Evolutionary conservation across 1,140 invertebrate species (phyloP).

Genomic region (Diabrotica undecimpunctata): DNA sequence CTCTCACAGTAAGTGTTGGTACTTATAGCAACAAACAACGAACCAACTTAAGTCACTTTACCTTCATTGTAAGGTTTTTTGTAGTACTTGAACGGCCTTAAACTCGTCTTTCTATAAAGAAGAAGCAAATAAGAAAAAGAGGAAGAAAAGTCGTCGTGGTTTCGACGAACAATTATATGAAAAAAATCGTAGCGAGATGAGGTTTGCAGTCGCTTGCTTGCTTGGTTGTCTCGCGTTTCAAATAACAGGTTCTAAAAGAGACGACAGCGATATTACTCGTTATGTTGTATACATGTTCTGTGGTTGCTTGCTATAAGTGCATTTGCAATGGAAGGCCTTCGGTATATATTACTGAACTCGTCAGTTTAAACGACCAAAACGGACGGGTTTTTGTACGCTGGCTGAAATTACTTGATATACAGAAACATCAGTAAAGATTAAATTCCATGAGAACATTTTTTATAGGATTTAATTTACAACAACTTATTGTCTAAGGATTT

Average conservation of each 20-base stretch:
- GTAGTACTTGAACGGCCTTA: constrained; percentile 14
- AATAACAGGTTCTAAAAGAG: constrained; percentile 17
- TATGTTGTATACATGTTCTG: constrained; percentile 12
- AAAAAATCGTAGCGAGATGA: constrained; percentile 17
- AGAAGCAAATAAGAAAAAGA: constrained; percentile 8
- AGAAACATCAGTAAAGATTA: too few species aligned
- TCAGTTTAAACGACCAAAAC: too few species aligned
- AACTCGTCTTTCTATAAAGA: constrained; percentile 18
- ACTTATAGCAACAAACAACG: background rate
- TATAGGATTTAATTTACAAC: too few species aligned
- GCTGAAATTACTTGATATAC: too few species aligned
- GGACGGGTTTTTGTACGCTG: too few species aligned
- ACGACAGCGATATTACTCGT: constrained; percentile 19
- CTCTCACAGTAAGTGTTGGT: too few species aligned
- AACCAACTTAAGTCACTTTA: constrained; percentile 7
- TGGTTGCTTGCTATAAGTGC: constrained; percentile 1
- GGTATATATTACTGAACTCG: background rate
- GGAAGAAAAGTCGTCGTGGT: constrained; percentile 6
- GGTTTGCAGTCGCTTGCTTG: constrained; percentile 12
- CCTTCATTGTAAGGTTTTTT: constrained; percentile 16
- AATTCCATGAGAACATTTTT: too few species aligned
- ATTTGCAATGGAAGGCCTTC: constrained; percentile 14
- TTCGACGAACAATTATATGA: constrained; percentile 19
- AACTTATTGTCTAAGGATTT: too few species aligned
- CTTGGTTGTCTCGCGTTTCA: constrained; percentile 17